Evolutionary conservation across 2,888 invertebrate genomes (phyloP).

Genomic region (Ctenicera cuprea): DNA sequence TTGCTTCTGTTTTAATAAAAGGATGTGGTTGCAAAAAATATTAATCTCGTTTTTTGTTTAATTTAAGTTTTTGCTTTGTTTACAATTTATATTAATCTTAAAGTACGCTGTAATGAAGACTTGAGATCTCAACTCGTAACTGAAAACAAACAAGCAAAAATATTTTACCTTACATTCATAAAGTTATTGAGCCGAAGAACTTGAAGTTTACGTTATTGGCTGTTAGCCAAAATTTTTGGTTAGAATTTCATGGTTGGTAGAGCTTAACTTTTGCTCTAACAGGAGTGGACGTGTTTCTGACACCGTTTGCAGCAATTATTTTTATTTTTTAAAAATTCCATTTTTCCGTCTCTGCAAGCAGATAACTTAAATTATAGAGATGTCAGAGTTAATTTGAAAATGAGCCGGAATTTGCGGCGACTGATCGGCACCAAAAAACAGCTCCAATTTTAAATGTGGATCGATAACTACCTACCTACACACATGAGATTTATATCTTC

Average conservation of each 20-base stretch:
- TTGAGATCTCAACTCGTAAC: background rate
- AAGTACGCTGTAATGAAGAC: too few species aligned
- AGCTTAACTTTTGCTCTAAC: conserved; percentile 4
- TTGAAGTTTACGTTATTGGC: background rate
- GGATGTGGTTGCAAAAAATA: background rate
- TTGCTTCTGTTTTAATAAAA: conserved; percentile 11
- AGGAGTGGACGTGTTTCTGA: conserved; percentile 3
- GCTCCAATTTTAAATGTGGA: background rate
- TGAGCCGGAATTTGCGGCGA: conserved; percentile 4
- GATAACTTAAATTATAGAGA: background rate
- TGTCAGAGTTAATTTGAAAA: conserved; percentile 1
- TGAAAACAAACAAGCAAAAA: background rate
- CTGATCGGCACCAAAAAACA: background rate
- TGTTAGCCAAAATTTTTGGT: conserved; percentile 13
- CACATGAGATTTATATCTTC: background rate
- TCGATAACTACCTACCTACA: background rate
- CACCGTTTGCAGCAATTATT: background rate
- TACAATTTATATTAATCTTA: too few species aligned
- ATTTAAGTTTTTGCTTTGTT: too few species aligned
- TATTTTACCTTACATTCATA: conserved; percentile 2
- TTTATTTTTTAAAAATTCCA: background rate
- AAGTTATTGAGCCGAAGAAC: background rate
- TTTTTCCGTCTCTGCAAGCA: background rate
- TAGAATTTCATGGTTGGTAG: conserved; percentile 11
- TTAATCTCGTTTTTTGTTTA: background rate